phyloP scores from a whole-genome alignment of 2,113 vertebrate genomes.

The Rhinopomastus cyanomelas region DNA sequence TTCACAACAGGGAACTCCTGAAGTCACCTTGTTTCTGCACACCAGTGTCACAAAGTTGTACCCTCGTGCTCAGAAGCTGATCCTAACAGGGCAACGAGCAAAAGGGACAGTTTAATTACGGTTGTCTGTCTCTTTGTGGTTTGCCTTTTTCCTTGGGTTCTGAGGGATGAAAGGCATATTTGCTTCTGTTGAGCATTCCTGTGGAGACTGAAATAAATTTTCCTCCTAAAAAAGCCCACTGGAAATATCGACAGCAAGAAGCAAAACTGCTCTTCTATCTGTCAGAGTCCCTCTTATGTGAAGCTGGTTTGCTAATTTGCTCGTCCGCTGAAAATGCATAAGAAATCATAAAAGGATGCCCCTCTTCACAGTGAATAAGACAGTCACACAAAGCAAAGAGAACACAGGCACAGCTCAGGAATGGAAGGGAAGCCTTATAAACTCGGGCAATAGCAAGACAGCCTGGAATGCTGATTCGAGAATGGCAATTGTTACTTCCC shows the following conservation, averaged over 20 bases:
- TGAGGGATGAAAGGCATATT: conserved; percentile 54
- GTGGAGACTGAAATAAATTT: conserved; percentile 41
- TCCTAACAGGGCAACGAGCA: neutral
- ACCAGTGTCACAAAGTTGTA: neutral
- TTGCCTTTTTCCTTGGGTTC: conserved; percentile 27
- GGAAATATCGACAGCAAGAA: conserved; percentile 53
- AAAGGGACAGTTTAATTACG: conserved; percentile 11
- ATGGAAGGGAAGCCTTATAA: conserved; percentile 13
- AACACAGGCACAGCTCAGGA: neutral
- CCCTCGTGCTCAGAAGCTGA: neutral
- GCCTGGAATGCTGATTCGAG: neutral
- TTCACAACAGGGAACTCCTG: neutral
- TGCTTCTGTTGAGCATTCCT: conserved; percentile 51
- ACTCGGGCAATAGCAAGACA: neutral
- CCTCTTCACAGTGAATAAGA: conserved; percentile 43
- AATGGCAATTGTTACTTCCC: neutral
- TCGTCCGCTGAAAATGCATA: neutral
- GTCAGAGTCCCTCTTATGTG: neutral
- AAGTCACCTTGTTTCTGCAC: neutral
- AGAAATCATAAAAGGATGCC: conserved; percentile 36
- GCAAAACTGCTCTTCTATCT: conserved; percentile 20
- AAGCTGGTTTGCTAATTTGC: conserved; percentile 42
- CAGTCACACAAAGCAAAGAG: neutral
- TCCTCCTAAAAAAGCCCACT: conserved; percentile 27
- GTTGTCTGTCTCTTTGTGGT: conserved; percentile 11